phyloP scores from a whole-genome alignment of 2,113 vertebrate species.

The Campylorhamphus procurvoides region DNA sequence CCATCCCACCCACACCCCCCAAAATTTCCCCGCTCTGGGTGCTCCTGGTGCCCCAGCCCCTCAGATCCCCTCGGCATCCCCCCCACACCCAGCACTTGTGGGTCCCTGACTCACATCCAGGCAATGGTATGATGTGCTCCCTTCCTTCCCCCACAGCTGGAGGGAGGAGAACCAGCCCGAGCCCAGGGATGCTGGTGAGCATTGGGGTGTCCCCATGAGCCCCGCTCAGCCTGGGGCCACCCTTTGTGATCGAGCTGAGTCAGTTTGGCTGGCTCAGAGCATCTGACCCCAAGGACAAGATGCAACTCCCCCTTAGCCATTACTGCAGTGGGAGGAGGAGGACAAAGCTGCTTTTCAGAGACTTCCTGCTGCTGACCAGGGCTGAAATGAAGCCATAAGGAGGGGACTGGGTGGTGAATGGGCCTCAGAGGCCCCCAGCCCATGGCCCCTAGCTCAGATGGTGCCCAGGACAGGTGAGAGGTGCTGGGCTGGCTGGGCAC shows the following conservation, averaged over 20 bases:
- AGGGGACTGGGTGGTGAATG: neutral
- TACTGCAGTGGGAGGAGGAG: neutral
- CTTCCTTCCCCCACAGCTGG: neutral
- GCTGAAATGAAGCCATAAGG: neutral
- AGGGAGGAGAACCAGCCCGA: neutral
- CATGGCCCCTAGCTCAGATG: neutral
- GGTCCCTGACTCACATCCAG: neutral
- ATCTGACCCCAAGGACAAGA: neutral
- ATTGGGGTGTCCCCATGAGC: neutral
- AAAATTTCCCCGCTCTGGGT: neutral
- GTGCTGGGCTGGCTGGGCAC: neutral
- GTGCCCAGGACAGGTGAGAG: neutral
- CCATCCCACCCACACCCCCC: neutral
- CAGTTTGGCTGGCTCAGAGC: neutral
- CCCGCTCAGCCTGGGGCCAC: neutral
- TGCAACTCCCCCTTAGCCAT: neutral
- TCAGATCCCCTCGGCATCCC: accelerated
- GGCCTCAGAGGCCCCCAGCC: neutral
- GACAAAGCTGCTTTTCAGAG: neutral
- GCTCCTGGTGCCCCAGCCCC: neutral
- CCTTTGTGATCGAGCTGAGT: neutral
- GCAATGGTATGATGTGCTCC: neutral
- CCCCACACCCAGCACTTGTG: too few relatives aligned
- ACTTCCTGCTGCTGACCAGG: neutral
- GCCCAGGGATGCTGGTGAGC: neutral